A percentile compares a stretch with the other conserved stretches of the same genome.
phyloP scores from a whole-genome alignment of 2,888 invertebrate genomes.

The Parnassius orleans region DNA sequence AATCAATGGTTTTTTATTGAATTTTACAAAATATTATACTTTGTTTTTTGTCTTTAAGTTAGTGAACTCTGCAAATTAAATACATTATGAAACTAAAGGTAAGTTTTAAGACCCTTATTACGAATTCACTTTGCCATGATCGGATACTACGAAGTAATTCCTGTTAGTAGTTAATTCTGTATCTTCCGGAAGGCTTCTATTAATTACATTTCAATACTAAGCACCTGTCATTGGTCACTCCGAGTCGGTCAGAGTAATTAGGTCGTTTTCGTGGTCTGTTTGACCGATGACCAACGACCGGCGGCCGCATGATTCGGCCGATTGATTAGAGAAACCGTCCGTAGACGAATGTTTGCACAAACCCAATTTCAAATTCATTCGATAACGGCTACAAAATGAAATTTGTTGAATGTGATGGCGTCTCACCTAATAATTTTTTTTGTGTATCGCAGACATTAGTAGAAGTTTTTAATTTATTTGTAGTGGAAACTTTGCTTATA shows the following conservation, averaged over 20 bases:
- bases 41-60: neutral
- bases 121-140: conserved; percentile 65
- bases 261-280: conserved; percentile 53
- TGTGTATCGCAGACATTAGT: too few species aligned
- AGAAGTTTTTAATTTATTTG: too few species aligned
- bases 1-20: conserved; percentile 9
- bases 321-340: conserved; percentile 51
- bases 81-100: conserved; percentile 60
- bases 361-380: conserved; percentile 23
- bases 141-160: conserved; percentile 51
- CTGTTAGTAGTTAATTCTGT: conserved; percentile 57
- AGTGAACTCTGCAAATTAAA: conserved; percentile 32
- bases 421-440: too few species aligned
- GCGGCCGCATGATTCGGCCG: conserved; percentile 45
- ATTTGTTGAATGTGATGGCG: neutral
- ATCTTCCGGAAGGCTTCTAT: conserved; percentile 41
- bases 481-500: too few species aligned
- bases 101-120: conserved; percentile 57
- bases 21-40: conserved; percentile 31
- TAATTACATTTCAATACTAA: conserved; percentile 68
- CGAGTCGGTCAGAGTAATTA: conserved; percentile 39
- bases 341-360: conserved; percentile 11
- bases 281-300: conserved; percentile 56
- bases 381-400: neutral
- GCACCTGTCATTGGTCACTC: conserved; percentile 61